Base-by-base conservation (phyloP, 2,797 vertebrate species). In the Ambastaia sidthimunki region DNA sequence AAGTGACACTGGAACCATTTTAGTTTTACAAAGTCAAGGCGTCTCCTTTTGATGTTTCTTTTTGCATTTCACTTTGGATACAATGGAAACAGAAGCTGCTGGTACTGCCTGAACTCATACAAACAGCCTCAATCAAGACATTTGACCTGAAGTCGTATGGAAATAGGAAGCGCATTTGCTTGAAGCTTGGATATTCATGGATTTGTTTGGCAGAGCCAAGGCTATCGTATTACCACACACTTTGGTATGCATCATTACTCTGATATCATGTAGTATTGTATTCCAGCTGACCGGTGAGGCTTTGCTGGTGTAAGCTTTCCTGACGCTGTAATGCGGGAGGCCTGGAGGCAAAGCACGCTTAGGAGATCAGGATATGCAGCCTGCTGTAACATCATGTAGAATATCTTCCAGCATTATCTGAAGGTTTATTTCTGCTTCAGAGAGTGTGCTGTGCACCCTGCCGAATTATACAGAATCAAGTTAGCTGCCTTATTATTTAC, bases 181-280 rank as follows among this genome's bases (percentile, higher is more conserved):
- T 65, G 62, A 37, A 65, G 62, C 57, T 10, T 13, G 4, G 31
- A 71, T 9, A 28, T 18, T n/a, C 54, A 54, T 37, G 21, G 25
- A 19, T 15, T 16, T 65, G 16, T 44, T 67, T 13, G 0, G n/a
- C 21, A 31, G 18, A 47, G 59, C 25, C 11, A 25, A 59, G 18
- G 16, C 37, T 25, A 11, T 50, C 28, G 25, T 63, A 16, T 71
- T 62, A 25, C 6, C 50, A 41, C 31, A 28, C 18, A 2, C 65
- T 57, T 55, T 73, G 50, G 1, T 66, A 25, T 73, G 69, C 28
- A 44, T 23, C 34, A 57, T 76, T 76, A 67, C n/a, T 19, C 41
- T 50, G 57, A 63, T 62, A 62, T 47, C n/a, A 23, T 60, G 41
- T 62, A 59, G 19, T 25, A 47, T 74, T 28, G 41, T 16, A 18